These are phyloP conservation scores for Clepsis dumicolana DNA, from an alignment of 2,888 invertebrate species.

Conservation along the genomic window DNA sequence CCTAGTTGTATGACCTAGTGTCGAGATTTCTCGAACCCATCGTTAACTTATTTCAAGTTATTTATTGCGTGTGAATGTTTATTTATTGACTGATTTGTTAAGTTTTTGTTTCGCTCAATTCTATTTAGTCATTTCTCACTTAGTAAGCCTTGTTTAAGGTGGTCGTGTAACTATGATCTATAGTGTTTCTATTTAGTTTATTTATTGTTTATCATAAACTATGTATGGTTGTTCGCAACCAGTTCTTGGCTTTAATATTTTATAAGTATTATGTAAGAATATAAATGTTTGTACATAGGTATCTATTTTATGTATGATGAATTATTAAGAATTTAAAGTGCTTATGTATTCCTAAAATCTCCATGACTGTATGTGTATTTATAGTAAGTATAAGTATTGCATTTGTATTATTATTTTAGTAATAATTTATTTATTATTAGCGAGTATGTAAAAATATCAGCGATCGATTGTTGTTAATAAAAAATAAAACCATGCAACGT, in stretches of 20 bases:
- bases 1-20: slow-evolving; percentile 69
- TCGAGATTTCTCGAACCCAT: slow-evolving; percentile 69
- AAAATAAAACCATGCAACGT: slow-evolving; percentile 55
- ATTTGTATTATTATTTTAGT: slow-evolving; percentile 9
- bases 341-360: slow-evolving; percentile 10
- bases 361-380: slow-evolving; percentile 8
- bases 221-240: slow-evolving; percentile 54
- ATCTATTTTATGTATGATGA: slow-evolving; percentile 41
- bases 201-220: slow-evolving; percentile 49
- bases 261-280: slow-evolving; percentile 65
- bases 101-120: slow-evolving; percentile 52
- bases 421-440: slow-evolving; percentile 26
- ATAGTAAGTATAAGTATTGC: slow-evolving; percentile 7
- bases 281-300: slow-evolving; percentile 40
- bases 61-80: slow-evolving; percentile 69
- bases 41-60: slow-evolving; percentile 58
- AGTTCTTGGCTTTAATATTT: slow-evolving; percentile 79
- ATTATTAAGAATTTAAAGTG: background rate
- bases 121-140: slow-evolving; percentile 57
- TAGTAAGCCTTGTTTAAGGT: slow-evolving; percentile 58
- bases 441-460: slow-evolving; percentile 30
- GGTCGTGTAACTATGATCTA: slow-evolving; percentile 54
- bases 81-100: slow-evolving; percentile 65
- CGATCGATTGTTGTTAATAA: slow-evolving; percentile 50
- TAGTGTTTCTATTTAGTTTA: slow-evolving; percentile 50